These are phyloP conservation scores for Chouioia cunea DNA, from an alignment of 2,888 invertebrate species.

Conservation along the genomic window DNA sequence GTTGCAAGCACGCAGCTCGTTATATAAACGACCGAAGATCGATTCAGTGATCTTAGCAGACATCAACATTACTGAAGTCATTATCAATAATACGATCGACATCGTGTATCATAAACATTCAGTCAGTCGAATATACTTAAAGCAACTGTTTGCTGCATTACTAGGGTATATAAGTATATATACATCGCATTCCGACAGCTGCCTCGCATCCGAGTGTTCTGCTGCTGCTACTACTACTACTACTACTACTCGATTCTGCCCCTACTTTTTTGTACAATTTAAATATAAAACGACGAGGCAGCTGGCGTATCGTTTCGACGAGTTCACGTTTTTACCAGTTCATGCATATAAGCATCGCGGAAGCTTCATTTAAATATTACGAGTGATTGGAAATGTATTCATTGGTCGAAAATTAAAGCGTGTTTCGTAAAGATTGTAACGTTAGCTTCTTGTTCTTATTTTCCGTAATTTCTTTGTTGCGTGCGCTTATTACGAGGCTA, in stretches of 20 bases:
- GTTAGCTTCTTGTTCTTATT: too few species aligned
- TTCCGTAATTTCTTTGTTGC: too few species aligned
- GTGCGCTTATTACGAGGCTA: too few species aligned
- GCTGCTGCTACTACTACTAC: too few species aligned
- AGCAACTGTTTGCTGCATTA: neutral
- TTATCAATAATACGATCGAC: too few species aligned
- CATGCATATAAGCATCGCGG: neutral
- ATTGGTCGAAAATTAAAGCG: neutral
- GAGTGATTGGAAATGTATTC: constrained; percentile 19
- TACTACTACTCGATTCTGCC: neutral
- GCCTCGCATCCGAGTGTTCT: neutral
- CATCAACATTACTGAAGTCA: too few species aligned
- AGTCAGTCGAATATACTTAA: neutral
- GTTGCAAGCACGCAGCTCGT: too few species aligned
- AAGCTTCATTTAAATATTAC: too few species aligned
- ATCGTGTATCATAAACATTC: constrained; percentile 16
- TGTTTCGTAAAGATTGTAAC: too few species aligned
- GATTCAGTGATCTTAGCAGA: neutral
- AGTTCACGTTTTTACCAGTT: constrained; percentile 4
- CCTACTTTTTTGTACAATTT: constrained; percentile 22
- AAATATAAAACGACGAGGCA: constrained; percentile 16
- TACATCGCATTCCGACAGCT: neutral
- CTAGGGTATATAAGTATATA: neutral
- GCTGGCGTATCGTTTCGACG: neutral
- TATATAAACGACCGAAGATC: neutral